Evolutionary conservation across 2,888 invertebrate species (phyloP), one percentile per base, ranked within the genome.

Genomic region (Leuctra nigra): DNA sequence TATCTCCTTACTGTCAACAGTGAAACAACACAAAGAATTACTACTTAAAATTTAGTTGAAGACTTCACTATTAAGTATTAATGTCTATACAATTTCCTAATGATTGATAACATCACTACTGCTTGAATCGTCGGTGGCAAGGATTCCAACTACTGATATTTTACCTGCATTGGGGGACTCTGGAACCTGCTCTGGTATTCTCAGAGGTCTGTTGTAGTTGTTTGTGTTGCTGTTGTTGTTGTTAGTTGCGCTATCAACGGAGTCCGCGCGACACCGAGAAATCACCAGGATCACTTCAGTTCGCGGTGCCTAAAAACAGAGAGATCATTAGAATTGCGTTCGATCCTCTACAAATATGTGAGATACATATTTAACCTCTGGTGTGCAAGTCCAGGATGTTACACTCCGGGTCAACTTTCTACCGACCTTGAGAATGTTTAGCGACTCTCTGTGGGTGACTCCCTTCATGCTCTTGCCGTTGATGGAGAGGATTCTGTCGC

Each of bases 401-500:
- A n/a, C n/a, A n/a, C n/a, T n/a, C n/a, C n/a, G n/a, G n/a, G 14
- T 16, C 36, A 13, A 36, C 13, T 33, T 7, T 7, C 7, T 9
- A 39, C 33, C n/a, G 73, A 89, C 90, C 81, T 94, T 94, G 47
- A 95, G 79, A 65, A 92, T 84, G 64, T 87, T 81, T 64, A 92
- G 82, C 64, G 94, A 92, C 71, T 93, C 88, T 38, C 86, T 81
- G 70, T 95, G 94, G 35, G 90, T 91, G 58, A 94, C 76, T 50
- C 88, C 91, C 63, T 84, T 77, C 77, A 93, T 88, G 66, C 80
- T 81, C 69, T 82, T 81, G 41, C 92, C 92, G 70, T 95, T 95
- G 63, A 95, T 92, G 64, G 91, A 90, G 64, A 91, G 75, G 61
- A 96, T 85, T 70, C 91, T 84, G 68, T 92, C 91, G 14, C 94